These are phyloP conservation scores for Pinctada fucata DNA, from an alignment of 2,888 invertebrate species.

Conservation along the genomic window DNA sequence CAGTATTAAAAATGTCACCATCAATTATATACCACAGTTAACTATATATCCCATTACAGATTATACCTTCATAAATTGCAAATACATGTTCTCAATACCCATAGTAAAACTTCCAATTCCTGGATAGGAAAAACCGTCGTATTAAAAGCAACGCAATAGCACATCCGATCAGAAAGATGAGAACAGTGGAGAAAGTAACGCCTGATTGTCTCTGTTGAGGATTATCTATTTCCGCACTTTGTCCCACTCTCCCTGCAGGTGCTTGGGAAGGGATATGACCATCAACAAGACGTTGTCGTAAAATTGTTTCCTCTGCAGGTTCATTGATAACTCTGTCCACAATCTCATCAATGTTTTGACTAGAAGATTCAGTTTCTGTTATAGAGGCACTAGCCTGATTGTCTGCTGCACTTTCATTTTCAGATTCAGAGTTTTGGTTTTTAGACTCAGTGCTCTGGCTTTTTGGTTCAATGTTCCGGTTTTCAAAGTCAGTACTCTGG, in stretches of 20 bases:
- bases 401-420: neutral
- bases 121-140: slow-evolving; percentile 41
- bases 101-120: slow-evolving; percentile 35
- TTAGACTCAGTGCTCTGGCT: neutral
- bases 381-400: neutral
- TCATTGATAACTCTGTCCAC: neutral
- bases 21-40: no score
- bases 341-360: neutral
- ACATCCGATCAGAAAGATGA: slow-evolving; percentile 47
- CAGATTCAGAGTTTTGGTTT: neutral
- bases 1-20: no score
- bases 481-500: neutral
- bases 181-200: slow-evolving; percentile 22
- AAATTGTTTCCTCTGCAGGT: neutral
- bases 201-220: slow-evolving; percentile 24
- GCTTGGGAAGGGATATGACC: neutral
- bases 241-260: slow-evolving; percentile 23
- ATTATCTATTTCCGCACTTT: slow-evolving; percentile 29
- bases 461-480: neutral
- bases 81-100: neutral
- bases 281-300: slow-evolving; percentile 9
- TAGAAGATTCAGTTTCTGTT: neutral
- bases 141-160: slow-evolving; percentile 46
- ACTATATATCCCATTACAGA: no score
- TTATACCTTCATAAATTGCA: no score